Conservation (phyloP, 1,140 invertebrate genomes). For the Heterodera schachtii region DNA sequence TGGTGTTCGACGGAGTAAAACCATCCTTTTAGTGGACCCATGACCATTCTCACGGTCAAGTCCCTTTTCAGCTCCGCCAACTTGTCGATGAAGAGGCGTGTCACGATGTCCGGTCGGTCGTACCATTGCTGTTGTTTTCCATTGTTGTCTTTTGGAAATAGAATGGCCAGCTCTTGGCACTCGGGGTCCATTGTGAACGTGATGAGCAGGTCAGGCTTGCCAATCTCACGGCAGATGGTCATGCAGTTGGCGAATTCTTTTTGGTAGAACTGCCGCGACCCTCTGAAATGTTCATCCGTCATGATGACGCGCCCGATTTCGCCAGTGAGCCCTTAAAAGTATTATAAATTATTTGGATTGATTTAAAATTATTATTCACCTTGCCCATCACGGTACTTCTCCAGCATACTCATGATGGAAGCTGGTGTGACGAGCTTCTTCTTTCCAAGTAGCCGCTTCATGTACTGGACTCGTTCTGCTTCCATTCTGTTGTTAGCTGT, state of each 20-base stretch:
- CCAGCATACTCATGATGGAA: not conserved
- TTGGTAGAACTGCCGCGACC: not conserved
- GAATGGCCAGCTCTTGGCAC: not conserved
- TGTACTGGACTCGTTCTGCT: not conserved
- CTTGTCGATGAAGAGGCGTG: not conserved
- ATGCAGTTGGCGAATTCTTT: slow-evolving; percentile 9
- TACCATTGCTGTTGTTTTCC: not conserved
- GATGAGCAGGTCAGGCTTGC: not conserved
- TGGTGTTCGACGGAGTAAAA: slow-evolving; percentile 5
- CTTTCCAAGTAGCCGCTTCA: not conserved
- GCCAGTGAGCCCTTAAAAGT: not conserved
- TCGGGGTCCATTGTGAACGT: slow-evolving; percentile 1
- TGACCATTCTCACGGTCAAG: not conserved
- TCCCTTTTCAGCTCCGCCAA: not conserved
- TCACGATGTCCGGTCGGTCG: not conserved
- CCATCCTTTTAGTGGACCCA: slow-evolving; percentile 7
- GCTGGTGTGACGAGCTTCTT: not conserved
- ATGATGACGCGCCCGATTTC: not conserved
- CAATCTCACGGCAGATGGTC: not conserved
- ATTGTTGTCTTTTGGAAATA: not conserved
- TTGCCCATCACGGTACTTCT: not conserved
- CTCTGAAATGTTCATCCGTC: not conserved
- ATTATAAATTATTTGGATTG: not conserved
- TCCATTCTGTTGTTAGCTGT: slow-evolving; percentile 2
- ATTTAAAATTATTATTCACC: not conserved